Percentiles rank a stretch among this genome's conserved stretches.
Conservation (phyloP, 2,888 invertebrate genomes). For the Mesoligia furuncula region DNA sequence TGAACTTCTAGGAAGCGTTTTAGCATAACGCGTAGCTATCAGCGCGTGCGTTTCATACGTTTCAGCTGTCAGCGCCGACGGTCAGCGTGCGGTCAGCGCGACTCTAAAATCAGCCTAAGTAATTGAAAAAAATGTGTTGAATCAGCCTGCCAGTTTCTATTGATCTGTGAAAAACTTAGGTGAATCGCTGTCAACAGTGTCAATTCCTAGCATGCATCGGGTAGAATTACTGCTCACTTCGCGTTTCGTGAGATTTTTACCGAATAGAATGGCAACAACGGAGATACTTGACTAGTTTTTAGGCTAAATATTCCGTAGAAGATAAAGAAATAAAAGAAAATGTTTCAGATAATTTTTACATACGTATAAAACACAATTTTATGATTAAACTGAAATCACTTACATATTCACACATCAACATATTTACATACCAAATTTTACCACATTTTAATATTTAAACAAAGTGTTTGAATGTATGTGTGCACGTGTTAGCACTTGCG, state of each 20-base stretch:
- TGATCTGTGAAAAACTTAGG: not conserved
- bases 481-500: slow-evolving; percentile 44
- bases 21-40: too few relatives aligned
- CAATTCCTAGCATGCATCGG: not conserved
- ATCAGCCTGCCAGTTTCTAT: not conserved
- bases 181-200: not conserved
- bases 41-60: too few relatives aligned
- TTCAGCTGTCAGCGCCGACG: too few relatives aligned
- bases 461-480: slow-evolving; percentile 1
- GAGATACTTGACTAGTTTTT: not conserved
- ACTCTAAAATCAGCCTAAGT: too few relatives aligned
- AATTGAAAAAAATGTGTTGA: slow-evolving; percentile 13
- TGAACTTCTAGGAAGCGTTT: too few relatives aligned
- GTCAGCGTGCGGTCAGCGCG: too few relatives aligned
- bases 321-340: not conserved
- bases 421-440: slow-evolving; percentile 4
- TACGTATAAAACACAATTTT: not conserved
- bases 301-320: not conserved
- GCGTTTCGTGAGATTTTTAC: not conserved
- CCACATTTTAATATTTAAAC: slow-evolving; percentile 39
- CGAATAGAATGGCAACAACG: not conserved
- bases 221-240: not conserved
- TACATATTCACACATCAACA: not conserved
- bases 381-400: not conserved
- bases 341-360: not conserved